A percentile compares a stretch with the other conserved stretches of the same genome.
Evolutionary conservation across 2,797 vertebrate species (phyloP).

Genomic region (Liasis olivaceus): DNA sequence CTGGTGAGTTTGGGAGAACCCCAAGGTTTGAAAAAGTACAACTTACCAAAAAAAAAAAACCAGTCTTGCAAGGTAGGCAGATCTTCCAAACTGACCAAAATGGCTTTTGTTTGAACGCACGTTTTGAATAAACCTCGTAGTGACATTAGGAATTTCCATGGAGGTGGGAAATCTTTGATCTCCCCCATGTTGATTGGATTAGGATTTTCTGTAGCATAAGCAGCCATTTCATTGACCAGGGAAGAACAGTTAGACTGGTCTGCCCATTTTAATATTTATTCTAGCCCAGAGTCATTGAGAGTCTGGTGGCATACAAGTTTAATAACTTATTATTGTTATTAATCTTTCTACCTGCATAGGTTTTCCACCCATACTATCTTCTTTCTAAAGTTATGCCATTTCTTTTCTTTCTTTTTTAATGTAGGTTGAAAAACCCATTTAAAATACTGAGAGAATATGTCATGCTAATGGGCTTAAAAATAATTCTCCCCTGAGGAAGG

Average conservation of each 20-base stretch:
- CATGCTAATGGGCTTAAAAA: conserved; percentile 33
- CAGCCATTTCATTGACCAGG: not conserved
- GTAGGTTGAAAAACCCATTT: conserved; percentile 16
- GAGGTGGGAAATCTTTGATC: not conserved
- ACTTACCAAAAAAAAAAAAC: no score
- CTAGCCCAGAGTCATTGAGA: not conserved
- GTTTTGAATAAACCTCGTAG: not conserved
- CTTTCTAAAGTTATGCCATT: not conserved
- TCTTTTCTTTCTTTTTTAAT: not conserved
- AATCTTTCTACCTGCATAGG: not conserved
- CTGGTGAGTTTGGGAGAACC: not conserved
- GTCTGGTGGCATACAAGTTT: not conserved
- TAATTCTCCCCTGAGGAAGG: not conserved
- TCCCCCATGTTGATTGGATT: not conserved
- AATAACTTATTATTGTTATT: not conserved
- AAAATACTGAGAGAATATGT: conserved; percentile 27
- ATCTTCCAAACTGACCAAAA: not conserved
- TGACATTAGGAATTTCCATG: not conserved
- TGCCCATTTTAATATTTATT: not conserved
- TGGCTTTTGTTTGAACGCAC: not conserved
- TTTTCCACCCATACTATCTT: not conserved
- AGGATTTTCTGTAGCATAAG: not conserved
- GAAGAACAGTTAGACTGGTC: no score
- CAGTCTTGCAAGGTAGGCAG: not conserved
- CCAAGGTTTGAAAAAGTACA: not conserved